Evolutionary conservation across 2,797 vertebrate genomes (phyloP).

Genomic region (Tokudaia muenninki): DNA sequence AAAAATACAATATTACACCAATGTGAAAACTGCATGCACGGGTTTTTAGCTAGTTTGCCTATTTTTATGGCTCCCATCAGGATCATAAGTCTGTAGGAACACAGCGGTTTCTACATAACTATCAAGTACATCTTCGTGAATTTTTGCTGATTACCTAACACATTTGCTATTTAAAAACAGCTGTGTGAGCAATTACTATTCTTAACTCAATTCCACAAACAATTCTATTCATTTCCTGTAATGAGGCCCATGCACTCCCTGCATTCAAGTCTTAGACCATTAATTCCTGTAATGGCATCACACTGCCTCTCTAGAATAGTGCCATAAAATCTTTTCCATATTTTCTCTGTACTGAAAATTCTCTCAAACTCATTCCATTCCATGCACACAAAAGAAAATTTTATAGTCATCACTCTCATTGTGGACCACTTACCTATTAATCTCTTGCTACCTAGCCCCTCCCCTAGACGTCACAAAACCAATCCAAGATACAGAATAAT

Average conservation of each 20-base stretch:
- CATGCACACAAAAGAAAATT: constrained; percentile 58
- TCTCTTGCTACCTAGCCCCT: constrained; percentile 3
- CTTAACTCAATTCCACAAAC: constrained; percentile 86
- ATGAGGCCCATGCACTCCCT: constrained; percentile 72
- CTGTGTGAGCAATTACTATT: constrained; percentile 85
- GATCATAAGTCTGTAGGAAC: constrained; percentile 78
- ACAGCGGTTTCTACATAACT: constrained; percentile 78
- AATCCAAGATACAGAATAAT: neutral
- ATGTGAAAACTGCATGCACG: constrained; percentile 77
- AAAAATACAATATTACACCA: constrained; percentile 63
- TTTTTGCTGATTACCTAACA: constrained; percentile 85
- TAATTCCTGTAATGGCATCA: constrained; percentile 79
- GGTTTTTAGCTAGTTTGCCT: constrained; percentile 62
- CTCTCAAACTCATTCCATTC: constrained; percentile 54
- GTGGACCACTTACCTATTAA: constrained; percentile 41
- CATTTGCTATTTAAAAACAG: constrained; percentile 83
- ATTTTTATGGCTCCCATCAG: constrained; percentile 76
- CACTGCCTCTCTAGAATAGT: constrained; percentile 59
- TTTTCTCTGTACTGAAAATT: constrained; percentile 49
- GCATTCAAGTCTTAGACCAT: constrained; percentile 72
- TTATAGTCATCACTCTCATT: neutral
- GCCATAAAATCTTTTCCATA: constrained; percentile 53
- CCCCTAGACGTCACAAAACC: constrained; percentile 53
- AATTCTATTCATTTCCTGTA: constrained; percentile 87
- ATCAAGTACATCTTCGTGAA: constrained; percentile 77